Percentiles rank a stretch among this genome's conserved stretches.
phyloP scores from a whole-genome alignment of 2,888 invertebrate species.

The Julus scanicus region DNA sequence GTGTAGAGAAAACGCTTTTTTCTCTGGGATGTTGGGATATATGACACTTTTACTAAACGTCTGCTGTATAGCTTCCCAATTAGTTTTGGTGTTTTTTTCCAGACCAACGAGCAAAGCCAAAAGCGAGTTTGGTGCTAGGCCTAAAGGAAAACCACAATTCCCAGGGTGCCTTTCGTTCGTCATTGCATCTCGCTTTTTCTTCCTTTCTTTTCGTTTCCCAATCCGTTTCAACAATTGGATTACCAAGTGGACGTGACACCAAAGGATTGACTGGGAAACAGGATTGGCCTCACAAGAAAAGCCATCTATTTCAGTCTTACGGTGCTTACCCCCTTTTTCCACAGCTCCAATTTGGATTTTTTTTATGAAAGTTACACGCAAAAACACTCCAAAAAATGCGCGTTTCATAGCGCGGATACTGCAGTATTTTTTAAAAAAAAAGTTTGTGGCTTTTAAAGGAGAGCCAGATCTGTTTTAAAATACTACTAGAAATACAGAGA shows the following conservation, averaged over 20 bases:
- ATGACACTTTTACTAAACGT: conserved; percentile 33
- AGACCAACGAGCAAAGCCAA: conserved; percentile 27
- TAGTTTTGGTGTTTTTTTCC: conserved; percentile 26
- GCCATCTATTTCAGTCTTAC: conserved; percentile 19
- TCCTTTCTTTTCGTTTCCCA: conserved; percentile 24
- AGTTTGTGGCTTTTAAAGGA: not conserved
- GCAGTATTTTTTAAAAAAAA: not conserved
- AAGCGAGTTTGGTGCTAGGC: conserved; percentile 33
- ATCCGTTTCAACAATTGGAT: conserved; percentile 33
- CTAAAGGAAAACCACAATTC: conserved; percentile 30
- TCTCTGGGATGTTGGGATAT: not conserved
- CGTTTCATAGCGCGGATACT: not conserved
- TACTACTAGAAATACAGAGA: not conserved
- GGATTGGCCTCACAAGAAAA: conserved; percentile 25
- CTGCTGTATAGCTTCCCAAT: conserved; percentile 27
- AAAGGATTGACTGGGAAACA: conserved; percentile 33
- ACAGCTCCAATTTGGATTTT: not conserved
- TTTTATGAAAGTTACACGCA: conserved; percentile 5
- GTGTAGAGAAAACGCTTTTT: not conserved
- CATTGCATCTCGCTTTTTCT: conserved; percentile 7
- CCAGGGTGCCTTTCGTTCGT: conserved; percentile 18
- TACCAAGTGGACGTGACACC: conserved; percentile 33
- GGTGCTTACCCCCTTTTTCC: conserved; percentile 8
- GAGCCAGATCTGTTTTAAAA: not conserved
- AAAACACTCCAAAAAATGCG: not conserved